Conservation (phyloP, 2,888 invertebrate genomes). For the Chrysotoxum bicinctum region DNA sequence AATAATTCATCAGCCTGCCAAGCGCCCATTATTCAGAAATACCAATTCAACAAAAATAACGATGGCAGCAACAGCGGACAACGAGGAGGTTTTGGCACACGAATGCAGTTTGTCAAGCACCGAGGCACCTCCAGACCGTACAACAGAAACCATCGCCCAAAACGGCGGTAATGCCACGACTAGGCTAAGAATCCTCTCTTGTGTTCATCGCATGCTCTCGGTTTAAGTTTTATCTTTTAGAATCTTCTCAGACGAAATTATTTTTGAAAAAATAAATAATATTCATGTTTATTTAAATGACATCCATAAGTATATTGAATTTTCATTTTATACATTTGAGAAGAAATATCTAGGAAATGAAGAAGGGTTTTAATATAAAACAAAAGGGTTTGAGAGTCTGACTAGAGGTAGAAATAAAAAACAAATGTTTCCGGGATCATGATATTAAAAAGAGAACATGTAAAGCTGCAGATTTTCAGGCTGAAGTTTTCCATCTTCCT, state of each 20-base stretch:
- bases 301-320: too few relatives aligned
- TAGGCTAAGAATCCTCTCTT: slow-evolving; percentile 11
- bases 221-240: slow-evolving; percentile 10
- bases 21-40: slow-evolving; percentile 87
- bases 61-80: slow-evolving; percentile 72
- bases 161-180: slow-evolving; percentile 75
- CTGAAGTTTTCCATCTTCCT: too few relatives aligned
- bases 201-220: slow-evolving; percentile 49
- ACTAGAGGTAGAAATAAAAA: too few relatives aligned
- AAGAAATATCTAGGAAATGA: too few relatives aligned
- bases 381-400: too few relatives aligned
- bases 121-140: slow-evolving; percentile 76
- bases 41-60: slow-evolving; percentile 83
- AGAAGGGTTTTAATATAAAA: too few relatives aligned
- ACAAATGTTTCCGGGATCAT: too few relatives aligned
- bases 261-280: slow-evolving; percentile 63
- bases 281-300: slow-evolving; percentile 12
- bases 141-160: slow-evolving; percentile 77
- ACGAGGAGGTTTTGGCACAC: slow-evolving; percentile 66
- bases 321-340: too few relatives aligned
- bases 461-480: too few relatives aligned
- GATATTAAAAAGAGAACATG: too few relatives aligned
- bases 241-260: slow-evolving; percentile 32
- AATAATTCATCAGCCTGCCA: slow-evolving; percentile 82
- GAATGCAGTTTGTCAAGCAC: slow-evolving; percentile 75